phyloP scores from a whole-genome alignment of 2,888 invertebrate genomes.

The Meta bourneti region DNA sequence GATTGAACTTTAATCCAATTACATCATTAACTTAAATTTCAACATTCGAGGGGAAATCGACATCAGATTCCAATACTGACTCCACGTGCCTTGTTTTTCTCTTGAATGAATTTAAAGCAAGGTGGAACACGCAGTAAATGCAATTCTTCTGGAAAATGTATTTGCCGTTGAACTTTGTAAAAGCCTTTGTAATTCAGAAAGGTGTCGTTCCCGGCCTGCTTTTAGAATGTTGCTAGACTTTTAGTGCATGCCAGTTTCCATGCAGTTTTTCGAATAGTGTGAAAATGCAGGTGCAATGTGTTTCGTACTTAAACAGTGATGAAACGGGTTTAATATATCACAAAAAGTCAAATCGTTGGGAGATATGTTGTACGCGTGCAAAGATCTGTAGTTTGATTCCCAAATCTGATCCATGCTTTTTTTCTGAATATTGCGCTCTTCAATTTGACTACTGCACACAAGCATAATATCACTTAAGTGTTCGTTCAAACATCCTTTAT shows the following conservation, averaged over 20 bases:
- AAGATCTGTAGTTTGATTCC: too few relatives aligned
- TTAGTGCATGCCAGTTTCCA: background rate
- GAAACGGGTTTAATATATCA: background rate
- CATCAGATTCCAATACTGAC: background rate
- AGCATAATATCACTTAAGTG: too few relatives aligned
- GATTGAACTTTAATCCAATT: background rate
- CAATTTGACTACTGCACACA: too few relatives aligned
- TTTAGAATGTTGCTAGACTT: background rate
- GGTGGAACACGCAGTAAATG: slow-evolving; percentile 16
- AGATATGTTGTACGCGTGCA: too few relatives aligned
- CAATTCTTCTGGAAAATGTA: slow-evolving; percentile 35
- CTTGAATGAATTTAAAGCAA: slow-evolving; percentile 10
- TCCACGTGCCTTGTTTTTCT: background rate
- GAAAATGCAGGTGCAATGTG: background rate
- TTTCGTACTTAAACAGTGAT: background rate
- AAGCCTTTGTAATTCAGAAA: background rate
- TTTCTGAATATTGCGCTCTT: too few relatives aligned
- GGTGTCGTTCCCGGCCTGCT: background rate
- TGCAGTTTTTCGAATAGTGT: background rate
- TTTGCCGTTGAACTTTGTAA: background rate
- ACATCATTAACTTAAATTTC: background rate
- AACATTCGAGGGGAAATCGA: background rate
- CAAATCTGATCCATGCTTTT: too few relatives aligned
- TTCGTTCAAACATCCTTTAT: too few relatives aligned
- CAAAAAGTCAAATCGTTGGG: background rate